These are phyloP conservation scores for Caenorhabditis sp. DNA, from an alignment of 2,888 invertebrate genomes.

Conservation along the genomic window DNA sequence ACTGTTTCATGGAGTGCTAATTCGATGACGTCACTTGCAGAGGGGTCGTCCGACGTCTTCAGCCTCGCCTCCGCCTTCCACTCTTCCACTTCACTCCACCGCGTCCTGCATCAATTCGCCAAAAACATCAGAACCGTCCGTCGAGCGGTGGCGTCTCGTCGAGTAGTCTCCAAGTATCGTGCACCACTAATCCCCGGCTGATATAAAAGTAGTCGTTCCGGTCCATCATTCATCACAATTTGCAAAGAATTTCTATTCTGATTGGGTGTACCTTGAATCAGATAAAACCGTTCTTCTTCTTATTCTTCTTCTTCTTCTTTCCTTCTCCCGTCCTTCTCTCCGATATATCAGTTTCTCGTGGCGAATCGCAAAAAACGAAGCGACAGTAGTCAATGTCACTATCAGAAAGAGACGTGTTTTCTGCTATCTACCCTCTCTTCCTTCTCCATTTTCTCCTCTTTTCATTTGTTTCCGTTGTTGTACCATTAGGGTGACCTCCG, in stretches of 20 bases:
- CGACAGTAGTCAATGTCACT: neutral
- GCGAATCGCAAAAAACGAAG: slow-evolving; percentile 14
- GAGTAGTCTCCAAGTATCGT: slow-evolving; percentile 2
- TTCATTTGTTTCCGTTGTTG: neutral
- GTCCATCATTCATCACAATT: neutral
- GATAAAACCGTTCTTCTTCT: neutral
- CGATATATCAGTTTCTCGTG: neutral
- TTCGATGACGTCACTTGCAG: slow-evolving; percentile 26
- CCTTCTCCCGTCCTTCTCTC: neutral
- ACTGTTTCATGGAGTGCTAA: slow-evolving; percentile 15
- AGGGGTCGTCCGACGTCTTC: slow-evolving; percentile 19
- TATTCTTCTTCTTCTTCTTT: neutral
- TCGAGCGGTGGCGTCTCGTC: slow-evolving; percentile 22
- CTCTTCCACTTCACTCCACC: neutral
- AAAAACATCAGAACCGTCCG: slow-evolving; percentile 53
- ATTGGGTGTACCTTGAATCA: neutral
- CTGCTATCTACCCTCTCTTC: slow-evolving; percentile 10
- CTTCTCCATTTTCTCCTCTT: neutral
- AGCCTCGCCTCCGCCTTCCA: neutral
- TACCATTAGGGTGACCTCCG: neutral
- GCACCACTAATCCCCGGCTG: slow-evolving; percentile 25
- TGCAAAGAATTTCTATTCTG: no score
- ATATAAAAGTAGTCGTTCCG: slow-evolving; percentile 24
- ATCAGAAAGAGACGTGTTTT: slow-evolving; percentile 36
- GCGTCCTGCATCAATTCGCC: slow-evolving; percentile 38